Evolutionary conservation across 2,113 vertebrate genomes (phyloP).

Genomic region (Toxotes chatareus): DNA sequence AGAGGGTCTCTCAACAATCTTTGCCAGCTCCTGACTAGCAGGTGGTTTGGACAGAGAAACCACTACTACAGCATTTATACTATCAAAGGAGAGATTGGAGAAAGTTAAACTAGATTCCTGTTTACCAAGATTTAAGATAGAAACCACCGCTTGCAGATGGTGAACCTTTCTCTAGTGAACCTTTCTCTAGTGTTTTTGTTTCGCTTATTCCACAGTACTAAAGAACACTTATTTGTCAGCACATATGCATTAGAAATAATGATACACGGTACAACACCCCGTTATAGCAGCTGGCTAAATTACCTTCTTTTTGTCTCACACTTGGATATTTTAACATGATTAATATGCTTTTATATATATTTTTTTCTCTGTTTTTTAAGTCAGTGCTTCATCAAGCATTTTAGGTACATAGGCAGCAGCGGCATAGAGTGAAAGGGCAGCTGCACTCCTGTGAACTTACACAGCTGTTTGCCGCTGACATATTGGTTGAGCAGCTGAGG

Average conservation of each 20-base stretch:
- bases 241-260: neutral
- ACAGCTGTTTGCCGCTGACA: neutral
- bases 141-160: neutral
- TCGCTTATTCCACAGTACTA: neutral
- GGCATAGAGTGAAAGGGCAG: neutral
- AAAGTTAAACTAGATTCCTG: neutral
- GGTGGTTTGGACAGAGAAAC: constrained; percentile 23
- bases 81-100: neutral
- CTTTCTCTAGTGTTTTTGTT: neutral
- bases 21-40: neutral
- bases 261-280: neutral
- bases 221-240: neutral
- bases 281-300: neutral
- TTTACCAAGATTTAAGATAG: neutral
- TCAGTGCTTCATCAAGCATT: neutral
- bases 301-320: neutral
- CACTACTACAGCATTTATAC: neutral
- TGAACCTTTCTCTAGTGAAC: neutral
- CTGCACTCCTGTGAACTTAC: neutral
- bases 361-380: neutral
- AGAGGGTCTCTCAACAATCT: constrained; percentile 33
- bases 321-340: neutral
- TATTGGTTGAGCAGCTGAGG: no score
- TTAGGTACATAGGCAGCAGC: neutral
- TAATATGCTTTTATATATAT: neutral